These are phyloP conservation scores for Pedionomus torquatus DNA, from an alignment of 2,113 vertebrate genomes.

Conservation along the genomic window DNA sequence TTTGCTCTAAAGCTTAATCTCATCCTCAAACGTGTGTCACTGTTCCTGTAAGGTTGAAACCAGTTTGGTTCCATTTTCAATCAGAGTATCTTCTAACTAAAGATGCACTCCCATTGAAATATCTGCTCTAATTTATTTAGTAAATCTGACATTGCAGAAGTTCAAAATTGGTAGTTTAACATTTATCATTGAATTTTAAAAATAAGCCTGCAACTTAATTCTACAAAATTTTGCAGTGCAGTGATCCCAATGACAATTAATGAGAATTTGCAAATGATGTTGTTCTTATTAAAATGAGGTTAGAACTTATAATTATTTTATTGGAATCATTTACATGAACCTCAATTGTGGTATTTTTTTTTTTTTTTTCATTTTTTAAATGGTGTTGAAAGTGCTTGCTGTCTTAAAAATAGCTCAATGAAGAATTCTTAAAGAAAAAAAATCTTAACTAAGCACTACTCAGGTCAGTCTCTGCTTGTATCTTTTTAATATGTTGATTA, in stretches of 20 bases:
- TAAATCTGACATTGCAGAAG: background rate
- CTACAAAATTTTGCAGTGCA: background rate
- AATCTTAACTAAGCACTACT: background rate
- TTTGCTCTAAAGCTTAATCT: background rate
- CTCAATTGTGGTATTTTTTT: background rate
- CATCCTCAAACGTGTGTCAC: background rate
- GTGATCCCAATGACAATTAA: background rate
- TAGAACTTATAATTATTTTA: background rate
- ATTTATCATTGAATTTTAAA: conserved; percentile 2
- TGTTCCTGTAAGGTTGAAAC: background rate
- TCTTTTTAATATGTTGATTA: background rate
- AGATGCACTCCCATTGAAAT: background rate
- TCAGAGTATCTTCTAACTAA: background rate
- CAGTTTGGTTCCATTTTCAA: background rate
- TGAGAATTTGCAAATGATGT: background rate
- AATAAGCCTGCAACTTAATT: background rate
- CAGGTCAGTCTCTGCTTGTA: background rate
- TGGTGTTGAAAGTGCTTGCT: background rate
- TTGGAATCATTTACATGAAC: background rate
- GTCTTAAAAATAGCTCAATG: background rate
- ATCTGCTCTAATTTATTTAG: background rate
- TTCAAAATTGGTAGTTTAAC: background rate
- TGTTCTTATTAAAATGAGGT: background rate
- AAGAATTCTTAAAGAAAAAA: background rate
- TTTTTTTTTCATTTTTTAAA: background rate